Percentiles rank a stretch among this genome's conserved stretches.
Evolutionary conservation across 2,888 invertebrate genomes (phyloP).

Genomic region (Arrhopalites spinosus): DNA sequence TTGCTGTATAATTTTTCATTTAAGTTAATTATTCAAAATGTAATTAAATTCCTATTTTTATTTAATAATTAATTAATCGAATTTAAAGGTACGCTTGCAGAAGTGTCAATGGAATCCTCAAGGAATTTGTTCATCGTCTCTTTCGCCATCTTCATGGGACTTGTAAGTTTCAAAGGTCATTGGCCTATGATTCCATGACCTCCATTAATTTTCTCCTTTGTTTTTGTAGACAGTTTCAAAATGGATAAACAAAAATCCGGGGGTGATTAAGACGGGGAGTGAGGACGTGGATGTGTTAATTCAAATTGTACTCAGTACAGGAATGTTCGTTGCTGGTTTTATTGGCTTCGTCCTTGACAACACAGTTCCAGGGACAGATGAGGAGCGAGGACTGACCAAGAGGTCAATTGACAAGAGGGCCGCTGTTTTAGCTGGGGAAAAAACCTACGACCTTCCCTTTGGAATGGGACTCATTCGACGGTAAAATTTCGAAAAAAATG

Average conservation of each 20-base stretch:
- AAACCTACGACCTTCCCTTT: constrained; percentile 63
- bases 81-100: constrained; percentile 80
- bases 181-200: no score
- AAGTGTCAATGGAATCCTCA: constrained; percentile 79
- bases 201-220: no score
- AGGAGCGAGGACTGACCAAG: constrained; percentile 75
- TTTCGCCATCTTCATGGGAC: constrained; percentile 81
- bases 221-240: constrained; percentile 62
- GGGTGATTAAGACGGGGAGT: constrained; percentile 69
- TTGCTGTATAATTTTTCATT: no score
- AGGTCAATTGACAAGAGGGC: constrained; percentile 56
- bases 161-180: constrained; percentile 60
- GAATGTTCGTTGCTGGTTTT: constrained; percentile 76
- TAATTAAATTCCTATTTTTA: no score
- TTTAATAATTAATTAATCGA: no score
- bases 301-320: constrained; percentile 76
- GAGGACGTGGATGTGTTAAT: constrained; percentile 70
- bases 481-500: constrained; percentile 58
- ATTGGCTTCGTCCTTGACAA: constrained; percentile 76
- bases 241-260: constrained; percentile 72
- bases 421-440: constrained; percentile 38
- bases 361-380: constrained; percentile 74
- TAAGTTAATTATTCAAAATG: no score
- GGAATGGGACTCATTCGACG: constrained; percentile 70
- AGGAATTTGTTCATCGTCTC: constrained; percentile 88